phyloP scores from a whole-genome alignment of 2,113 vertebrate genomes.

The Orycteropus afer region DNA sequence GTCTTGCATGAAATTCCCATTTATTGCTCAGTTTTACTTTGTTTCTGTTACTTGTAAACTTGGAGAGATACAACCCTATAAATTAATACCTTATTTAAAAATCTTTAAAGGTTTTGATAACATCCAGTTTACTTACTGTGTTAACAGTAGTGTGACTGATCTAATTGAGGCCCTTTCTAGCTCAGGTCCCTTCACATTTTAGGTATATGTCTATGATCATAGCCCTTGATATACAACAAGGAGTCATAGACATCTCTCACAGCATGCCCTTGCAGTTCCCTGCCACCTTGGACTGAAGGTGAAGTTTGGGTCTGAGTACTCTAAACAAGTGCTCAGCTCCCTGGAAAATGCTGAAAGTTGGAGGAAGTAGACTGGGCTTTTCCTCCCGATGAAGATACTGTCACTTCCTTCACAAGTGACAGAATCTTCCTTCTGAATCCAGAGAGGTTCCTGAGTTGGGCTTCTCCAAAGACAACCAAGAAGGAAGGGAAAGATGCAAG shows the following conservation, averaged over 20 bases:
- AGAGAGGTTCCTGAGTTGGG: conserved; percentile 8
- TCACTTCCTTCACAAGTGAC: neutral
- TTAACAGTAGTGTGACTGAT: neutral
- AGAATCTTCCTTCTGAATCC: neutral
- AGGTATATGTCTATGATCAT: neutral
- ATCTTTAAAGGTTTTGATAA: neutral
- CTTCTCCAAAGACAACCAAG: neutral
- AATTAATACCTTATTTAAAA: conserved; percentile 3
- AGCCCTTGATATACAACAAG: neutral
- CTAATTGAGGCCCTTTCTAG: neutral
- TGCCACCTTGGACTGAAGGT: neutral
- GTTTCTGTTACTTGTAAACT: neutral
- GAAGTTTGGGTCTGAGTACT: neutral
- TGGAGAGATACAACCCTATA: neutral
- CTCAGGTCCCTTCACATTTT: neutral
- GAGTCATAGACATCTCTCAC: neutral
- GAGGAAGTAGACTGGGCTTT: neutral
- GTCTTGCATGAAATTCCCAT: neutral
- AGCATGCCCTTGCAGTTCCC: neutral
- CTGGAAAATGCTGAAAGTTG: neutral
- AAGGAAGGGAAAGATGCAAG: neutral
- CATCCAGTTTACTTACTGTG: neutral
- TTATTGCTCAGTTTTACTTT: conserved; percentile 5
- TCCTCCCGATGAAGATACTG: neutral
- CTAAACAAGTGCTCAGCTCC: neutral